A percentile compares a stretch with the other conserved stretches of the same genome.
Conservation (phyloP, 2,113 vertebrate species). For the Corythoichthys haematopterus region DNA sequence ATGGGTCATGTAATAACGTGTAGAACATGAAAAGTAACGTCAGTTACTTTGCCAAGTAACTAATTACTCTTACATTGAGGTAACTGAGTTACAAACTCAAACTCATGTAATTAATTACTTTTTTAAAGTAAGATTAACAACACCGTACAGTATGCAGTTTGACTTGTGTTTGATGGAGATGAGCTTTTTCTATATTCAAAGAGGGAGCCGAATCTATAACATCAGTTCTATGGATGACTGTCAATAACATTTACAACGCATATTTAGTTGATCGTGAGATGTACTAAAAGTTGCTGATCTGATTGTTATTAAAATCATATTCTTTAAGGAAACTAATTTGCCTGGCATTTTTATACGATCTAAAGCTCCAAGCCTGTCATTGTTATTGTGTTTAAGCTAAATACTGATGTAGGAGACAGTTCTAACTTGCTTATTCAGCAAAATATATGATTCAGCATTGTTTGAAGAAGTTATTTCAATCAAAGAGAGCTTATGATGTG, state of each 20-base stretch:
- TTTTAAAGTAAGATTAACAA: too few species aligned
- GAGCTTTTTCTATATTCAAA: background rate
- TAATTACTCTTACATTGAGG: too few species aligned
- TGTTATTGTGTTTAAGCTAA: background rate
- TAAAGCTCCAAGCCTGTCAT: background rate
- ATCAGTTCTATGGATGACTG: background rate
- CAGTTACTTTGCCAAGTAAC: too few species aligned
- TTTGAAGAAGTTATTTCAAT: constrained; percentile 14
- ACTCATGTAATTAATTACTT: too few species aligned
- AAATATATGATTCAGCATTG: background rate
- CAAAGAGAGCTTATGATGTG: background rate
- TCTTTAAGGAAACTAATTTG: background rate
- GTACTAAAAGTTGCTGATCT: background rate
- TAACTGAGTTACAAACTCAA: too few species aligned
- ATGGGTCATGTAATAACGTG: too few species aligned
- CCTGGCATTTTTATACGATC: background rate
- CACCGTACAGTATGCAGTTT: background rate
- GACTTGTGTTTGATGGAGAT: background rate
- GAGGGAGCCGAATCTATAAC: background rate
- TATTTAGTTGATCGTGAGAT: background rate
- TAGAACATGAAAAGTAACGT: too few species aligned
- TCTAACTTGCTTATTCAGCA: background rate
- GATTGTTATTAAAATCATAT: background rate
- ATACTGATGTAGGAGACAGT: background rate
- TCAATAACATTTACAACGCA: background rate